Conservation (phyloP, 1,140 invertebrate species). For the Galleria mellonella region DNA sequence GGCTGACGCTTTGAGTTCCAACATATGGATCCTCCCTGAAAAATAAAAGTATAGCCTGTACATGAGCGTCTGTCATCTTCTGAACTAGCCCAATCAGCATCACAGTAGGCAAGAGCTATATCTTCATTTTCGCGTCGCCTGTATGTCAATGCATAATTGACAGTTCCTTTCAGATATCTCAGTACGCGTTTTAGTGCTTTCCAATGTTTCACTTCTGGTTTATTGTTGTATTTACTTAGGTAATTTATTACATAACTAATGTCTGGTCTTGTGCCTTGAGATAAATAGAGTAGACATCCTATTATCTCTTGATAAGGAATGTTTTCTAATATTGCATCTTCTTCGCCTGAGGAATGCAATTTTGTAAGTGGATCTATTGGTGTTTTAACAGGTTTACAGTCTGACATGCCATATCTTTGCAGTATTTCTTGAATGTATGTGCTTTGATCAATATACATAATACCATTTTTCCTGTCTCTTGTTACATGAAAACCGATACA, state of each 20-base stretch:
- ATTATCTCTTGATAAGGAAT: slow-evolving; percentile 1
- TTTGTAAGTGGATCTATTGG: slow-evolving; percentile 25
- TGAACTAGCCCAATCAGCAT: slow-evolving; percentile 26
- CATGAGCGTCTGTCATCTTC: slow-evolving; percentile 26
- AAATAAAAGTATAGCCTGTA: slow-evolving; percentile 32
- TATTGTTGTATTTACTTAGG: slow-evolving; percentile 3
- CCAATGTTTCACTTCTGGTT: neutral
- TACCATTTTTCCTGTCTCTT: slow-evolving; percentile 12
- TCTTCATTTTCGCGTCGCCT: no score
- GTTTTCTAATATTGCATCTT: neutral
- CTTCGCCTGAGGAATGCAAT: slow-evolving; percentile 1
- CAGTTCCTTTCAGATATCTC: slow-evolving; percentile 5
- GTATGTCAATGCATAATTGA: no score
- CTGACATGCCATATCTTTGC: slow-evolving; percentile 16
- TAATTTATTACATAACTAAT: slow-evolving; percentile 4
- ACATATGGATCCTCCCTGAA: slow-evolving; percentile 17
- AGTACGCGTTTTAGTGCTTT: slow-evolving; percentile 3
- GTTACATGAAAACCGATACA: slow-evolving; percentile 20
- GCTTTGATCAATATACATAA: slow-evolving; percentile 18
- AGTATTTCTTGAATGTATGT: slow-evolving; percentile 17
- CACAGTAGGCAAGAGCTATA: slow-evolving; percentile 36
- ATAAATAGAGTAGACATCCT: no score
- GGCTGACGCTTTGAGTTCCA: slow-evolving; percentile 18
- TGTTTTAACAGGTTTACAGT: slow-evolving; percentile 23
- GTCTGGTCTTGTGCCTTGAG: slow-evolving; percentile 4